Percentiles rank a stretch among this genome's conserved stretches.
Conservation (phyloP, 1,140 invertebrate species). For the Pachypsylla venusta region DNA sequence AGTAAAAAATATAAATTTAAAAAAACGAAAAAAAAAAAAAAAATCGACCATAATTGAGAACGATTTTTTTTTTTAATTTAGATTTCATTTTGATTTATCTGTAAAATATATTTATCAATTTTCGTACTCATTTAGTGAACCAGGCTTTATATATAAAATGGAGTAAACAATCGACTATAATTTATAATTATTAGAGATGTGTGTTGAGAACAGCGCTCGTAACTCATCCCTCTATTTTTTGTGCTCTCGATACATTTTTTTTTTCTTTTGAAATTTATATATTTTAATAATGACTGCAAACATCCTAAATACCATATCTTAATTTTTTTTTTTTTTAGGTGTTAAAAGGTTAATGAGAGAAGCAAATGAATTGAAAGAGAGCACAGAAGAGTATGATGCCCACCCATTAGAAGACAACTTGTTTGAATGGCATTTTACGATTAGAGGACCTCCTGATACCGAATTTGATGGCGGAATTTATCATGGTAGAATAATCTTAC, state of each 20-base stretch:
- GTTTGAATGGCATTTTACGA: conserved; percentile 97
- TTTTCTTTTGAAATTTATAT: not conserved
- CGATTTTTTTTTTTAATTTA: too few relatives aligned
- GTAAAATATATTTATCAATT: too few relatives aligned
- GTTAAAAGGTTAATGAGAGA: conserved; percentile 90
- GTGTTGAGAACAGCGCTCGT: too few relatives aligned
- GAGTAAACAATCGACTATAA: not conserved
- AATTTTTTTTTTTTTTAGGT: conserved; percentile 37
- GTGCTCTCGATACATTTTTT: not conserved
- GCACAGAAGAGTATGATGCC: conserved; percentile 82
- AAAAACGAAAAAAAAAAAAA: too few relatives aligned
- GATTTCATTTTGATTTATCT: too few relatives aligned
- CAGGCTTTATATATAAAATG: not conserved
- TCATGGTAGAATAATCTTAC: conserved; percentile 79
- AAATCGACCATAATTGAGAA: too few relatives aligned
- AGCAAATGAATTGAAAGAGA: conserved; percentile 65
- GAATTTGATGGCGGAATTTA: conserved; percentile 84
- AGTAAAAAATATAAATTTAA: too few relatives aligned
- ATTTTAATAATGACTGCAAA: not conserved
- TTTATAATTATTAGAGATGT: not conserved
- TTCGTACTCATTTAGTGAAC: too few relatives aligned
- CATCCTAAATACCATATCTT: not conserved
- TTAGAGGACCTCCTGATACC: conserved; percentile 67
- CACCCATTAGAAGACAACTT: conserved; percentile 87
- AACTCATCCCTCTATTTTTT: too few relatives aligned